A percentile compares a stretch with the other conserved stretches of the same genome.
Evolutionary conservation across 2,797 vertebrate species (phyloP).

Genomic region (Sebastes matsubarae): DNA sequence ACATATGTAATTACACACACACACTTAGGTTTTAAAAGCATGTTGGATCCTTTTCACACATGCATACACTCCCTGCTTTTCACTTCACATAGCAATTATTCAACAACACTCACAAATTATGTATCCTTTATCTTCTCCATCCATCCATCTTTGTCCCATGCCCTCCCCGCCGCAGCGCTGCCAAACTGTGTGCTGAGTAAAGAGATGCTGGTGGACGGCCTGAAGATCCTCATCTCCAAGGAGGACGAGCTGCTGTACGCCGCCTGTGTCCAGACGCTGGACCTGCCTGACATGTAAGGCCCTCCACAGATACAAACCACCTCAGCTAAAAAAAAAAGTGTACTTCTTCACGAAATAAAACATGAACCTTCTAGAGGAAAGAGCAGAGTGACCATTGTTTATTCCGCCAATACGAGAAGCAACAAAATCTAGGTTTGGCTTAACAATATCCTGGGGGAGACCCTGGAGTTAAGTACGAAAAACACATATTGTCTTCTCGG

Average conservation of each 20-base stretch:
- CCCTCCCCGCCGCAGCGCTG: conserved; percentile 65
- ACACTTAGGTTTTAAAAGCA: conserved; percentile 23
- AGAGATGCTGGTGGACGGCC: conserved; percentile 92
- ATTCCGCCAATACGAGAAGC: background rate
- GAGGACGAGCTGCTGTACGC: conserved; percentile 96
- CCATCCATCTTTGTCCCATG: conserved; percentile 22
- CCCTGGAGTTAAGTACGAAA: background rate
- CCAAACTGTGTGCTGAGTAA: conserved; percentile 92
- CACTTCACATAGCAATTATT: conserved; percentile 36
- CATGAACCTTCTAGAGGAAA: background rate
- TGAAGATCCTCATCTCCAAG: conserved; percentile 95
- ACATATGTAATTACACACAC: conserved; percentile 36
- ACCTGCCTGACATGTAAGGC: conserved; percentile 96
- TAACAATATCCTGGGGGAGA: background rate
- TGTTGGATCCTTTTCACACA: conserved; percentile 16
- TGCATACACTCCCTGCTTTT: conserved; percentile 6
- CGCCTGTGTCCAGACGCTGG: conserved; percentile 92
- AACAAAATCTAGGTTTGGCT: background rate
- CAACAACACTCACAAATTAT: conserved; percentile 41
- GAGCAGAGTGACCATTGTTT: background rate
- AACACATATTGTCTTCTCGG: conserved; percentile 7
- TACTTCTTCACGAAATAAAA: background rate
- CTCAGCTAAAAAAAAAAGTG: background rate
- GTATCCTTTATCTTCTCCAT: conserved; percentile 32
- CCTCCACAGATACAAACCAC: background rate